Evolutionary conservation across 2,888 invertebrate genomes (phyloP), one percentile per base, ranked within the genome.

Genomic region (Gastracanthus pulcherrimus): DNA sequence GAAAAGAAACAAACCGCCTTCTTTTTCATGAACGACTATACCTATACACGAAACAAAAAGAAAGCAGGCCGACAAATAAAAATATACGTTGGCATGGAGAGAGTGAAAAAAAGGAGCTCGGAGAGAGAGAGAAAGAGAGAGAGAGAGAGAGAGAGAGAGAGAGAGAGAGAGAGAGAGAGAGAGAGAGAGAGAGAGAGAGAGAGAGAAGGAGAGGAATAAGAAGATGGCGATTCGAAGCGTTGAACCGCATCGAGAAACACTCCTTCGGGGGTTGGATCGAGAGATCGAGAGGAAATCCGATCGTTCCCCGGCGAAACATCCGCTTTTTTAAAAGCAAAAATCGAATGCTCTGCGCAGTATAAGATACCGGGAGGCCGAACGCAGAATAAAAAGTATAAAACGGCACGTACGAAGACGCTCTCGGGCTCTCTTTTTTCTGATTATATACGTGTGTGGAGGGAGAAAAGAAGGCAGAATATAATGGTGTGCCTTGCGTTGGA

Each of bases 241-340:
- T 67, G 76, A 80, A 75, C 67, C 76, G 74, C 78, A 51, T 76
- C 76, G 62, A 81, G 76, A 71, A 74, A 67, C 45, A 72, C 64
- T 79, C 74, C 79, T 76, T 67, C 60, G 23, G 72, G 81, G 62
- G 64, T 71, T 75, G 77, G 74, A 78, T 80, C 64, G 66, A 75
- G 55, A 77, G 69, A 83, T 81, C 82, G 81, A 77, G 51, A 83
- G 77, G 81, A 83, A 82, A 81, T 84, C 80, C 80, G 80, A 84
- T 83, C 82, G 81, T 77, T 80, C 31, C 41, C 45, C 58, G 70
- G 67, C 55, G 62, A 75, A 82, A 81, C 77, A 80, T 80, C 80
- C 82, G 82, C 74, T 77, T 80, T 80, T 74, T 82, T 71, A 80
- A 76, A 66, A 67, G 77, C 74, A 76, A 77, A 82, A 80, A 80